Base-by-base conservation (phyloP, 1,140 invertebrate genomes). In the Episyrphus balteatus region DNA sequence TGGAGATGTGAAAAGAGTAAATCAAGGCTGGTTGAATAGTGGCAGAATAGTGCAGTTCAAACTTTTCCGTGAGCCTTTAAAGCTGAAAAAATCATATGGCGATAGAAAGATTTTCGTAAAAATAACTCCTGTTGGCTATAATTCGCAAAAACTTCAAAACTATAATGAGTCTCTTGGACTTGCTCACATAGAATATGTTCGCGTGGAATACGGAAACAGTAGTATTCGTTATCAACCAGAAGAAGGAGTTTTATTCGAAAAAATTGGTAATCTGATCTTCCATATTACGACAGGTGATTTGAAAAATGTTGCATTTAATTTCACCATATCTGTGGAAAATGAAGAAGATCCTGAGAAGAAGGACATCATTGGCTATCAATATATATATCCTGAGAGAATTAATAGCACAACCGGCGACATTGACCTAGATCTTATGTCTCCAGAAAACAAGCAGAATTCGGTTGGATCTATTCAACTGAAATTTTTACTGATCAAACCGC, bases 321-420 rank as follows among this genome's bases (percentile, higher is more conserved):
- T 76, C 52, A 70, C 63, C 44, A 69, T 73, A 48, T 72, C 71
- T 54, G 71, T 70, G 48, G 66, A 68, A 56, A n/a, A n/a, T 1
- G 64, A 62, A 48, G 56, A 64, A 45, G 71, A 70, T 49, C 72
- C 73, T 59, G 79, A 84, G 49, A 78, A 80, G 51, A 81, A 82
- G 40, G 74, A 74, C 78, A 84, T 87, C 69, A 74, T 92, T 44
- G 91, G 88, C 2, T 92, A 86, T 62, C 85, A 84, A 63, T 88
- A 92, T 70, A 75, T 93, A 47, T 51, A 74, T 41, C 72, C 73
- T 18, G 72, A 73, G 51, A 62, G 70, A 58, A 62, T 82, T 50
- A 78, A 82, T 54, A 71, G 79, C n/a, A 87, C 85, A 43, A 78
- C 83, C 59, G 87, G 86, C 11, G 69, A 71, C 34, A 68, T 83